Base-by-base conservation (phyloP, 2,797 vertebrate genomes). In the Amniataba percoides region DNA sequence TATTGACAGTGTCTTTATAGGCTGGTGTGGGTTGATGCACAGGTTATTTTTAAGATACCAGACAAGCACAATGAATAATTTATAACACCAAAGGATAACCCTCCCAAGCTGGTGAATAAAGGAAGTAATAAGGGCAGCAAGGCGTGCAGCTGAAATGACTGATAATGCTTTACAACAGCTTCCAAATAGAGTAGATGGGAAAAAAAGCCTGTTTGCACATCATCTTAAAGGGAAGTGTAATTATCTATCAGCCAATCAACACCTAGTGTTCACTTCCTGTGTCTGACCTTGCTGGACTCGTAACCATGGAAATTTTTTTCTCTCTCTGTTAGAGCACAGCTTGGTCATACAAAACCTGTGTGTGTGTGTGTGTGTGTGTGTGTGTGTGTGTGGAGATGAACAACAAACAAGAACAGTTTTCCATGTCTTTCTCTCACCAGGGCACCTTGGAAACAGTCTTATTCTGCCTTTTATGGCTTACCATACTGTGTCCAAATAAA, bases 241-340 rank as follows among this genome's bases (percentile, higher is more conserved):
- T 94, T 94, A 90, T 94, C 89, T 81, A n/a, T 45, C 80, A 89
- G 87, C 92, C 91, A 95, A 94, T 94, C 92, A 88, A 89, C 81
- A 70, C 27, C 64, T 69, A 67, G 72, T 80, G 85, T 80, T 84
- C 85, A 87, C 88, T 94, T 94, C 92, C 91, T 95, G 84, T 65
- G 90, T 53, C 89, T 94, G 93, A 94, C 93, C 92, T 95, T 92
- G 93, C 86, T 81, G 39, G 71, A 87, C 89, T 90, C 56, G 93
- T 93, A 93, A 89, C 95, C 95, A 93, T 80, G 75, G 95, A 90
- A 95, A 93, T 89, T 45, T 79, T 67, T 89, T 78, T 76, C 82
- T 90, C 69, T 76, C 4, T 46, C 65, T 83, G 71, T 66, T 39
- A 67, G 66, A 89, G 80, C 75, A 73, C 56, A 77, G 84, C 81